phyloP scores from a whole-genome alignment of 2,888 invertebrate genomes.

The Himalopsyche anomala region DNA sequence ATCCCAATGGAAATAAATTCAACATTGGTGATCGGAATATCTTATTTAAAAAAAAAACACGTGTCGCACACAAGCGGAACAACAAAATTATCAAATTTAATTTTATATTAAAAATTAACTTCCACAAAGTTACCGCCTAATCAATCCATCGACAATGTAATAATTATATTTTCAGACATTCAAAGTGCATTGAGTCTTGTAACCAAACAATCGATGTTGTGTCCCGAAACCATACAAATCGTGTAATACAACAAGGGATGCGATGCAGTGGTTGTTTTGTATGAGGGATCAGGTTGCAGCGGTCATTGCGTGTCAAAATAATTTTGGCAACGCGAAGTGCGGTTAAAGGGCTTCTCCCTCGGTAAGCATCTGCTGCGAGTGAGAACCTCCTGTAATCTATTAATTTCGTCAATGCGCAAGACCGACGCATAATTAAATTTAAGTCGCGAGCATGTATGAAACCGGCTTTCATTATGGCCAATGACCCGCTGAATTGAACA shows the following conservation, averaged over 20 bases:
- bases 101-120: no score
- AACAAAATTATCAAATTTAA: no score
- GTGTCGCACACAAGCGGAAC: no score
- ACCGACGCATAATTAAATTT: not conserved
- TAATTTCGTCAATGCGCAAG: not conserved
- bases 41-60: no score
- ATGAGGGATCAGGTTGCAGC: slow-evolving; percentile 1
- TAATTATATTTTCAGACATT: no score
- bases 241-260: not conserved
- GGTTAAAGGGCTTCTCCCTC: not conserved
- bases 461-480: not conserved
- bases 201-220: no score
- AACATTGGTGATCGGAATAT: no score
- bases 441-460: no score
- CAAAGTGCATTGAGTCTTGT: no score
- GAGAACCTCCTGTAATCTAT: not conserved
- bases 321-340: slow-evolving; percentile 37
- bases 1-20: no score
- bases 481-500: not conserved
- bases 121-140: no score
- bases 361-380: not conserved
- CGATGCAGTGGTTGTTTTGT: not conserved
- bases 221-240: slow-evolving; percentile 27
- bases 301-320: slow-evolving; percentile 7
- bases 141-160: no score